phyloP scores from a whole-genome alignment of 2,888 invertebrate species.

The Tribolium freemani region DNA sequence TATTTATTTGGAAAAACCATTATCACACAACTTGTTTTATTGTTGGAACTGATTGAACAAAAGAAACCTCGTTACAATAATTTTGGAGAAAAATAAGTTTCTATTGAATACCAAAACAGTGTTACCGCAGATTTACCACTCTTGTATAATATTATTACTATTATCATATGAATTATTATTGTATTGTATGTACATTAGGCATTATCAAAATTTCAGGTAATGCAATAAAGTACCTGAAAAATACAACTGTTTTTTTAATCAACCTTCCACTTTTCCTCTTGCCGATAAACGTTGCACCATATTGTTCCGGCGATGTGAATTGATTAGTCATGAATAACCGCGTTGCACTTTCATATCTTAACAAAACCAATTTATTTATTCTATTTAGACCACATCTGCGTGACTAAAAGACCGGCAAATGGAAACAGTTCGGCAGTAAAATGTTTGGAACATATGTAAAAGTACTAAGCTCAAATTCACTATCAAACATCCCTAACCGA shows the following conservation, averaged over 20 bases:
- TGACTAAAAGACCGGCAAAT: not conserved
- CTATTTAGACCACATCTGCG: not conserved
- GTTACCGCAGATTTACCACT: conserved; percentile 62
- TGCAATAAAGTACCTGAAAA: conserved; percentile 68
- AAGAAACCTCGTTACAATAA: conserved; percentile 6
- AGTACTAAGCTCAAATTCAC: conserved; percentile 20
- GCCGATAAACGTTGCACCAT: not conserved
- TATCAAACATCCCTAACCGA: conserved; percentile 20
- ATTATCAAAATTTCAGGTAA: conserved; percentile 63
- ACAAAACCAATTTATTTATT: not conserved
- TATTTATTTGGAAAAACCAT: conserved; percentile 37
- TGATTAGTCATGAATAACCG: not conserved
- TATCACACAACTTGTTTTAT: conserved; percentile 32
- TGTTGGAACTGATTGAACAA: conserved; percentile 16
- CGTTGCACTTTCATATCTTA: not conserved
- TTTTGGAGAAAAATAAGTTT: conserved; percentile 38
- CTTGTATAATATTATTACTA: conserved; percentile 54
- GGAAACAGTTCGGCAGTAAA: not conserved
- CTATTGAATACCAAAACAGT: conserved; percentile 58
- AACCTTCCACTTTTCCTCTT: not conserved
- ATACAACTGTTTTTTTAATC: conserved; percentile 37
- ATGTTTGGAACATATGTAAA: conserved; percentile 16
- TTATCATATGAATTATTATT: conserved; percentile 57
- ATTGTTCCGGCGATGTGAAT: not conserved
- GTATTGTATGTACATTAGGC: conserved; percentile 64